phyloP scores from a whole-genome alignment of 1,140 invertebrate genomes.

The Magallana angulata region DNA sequence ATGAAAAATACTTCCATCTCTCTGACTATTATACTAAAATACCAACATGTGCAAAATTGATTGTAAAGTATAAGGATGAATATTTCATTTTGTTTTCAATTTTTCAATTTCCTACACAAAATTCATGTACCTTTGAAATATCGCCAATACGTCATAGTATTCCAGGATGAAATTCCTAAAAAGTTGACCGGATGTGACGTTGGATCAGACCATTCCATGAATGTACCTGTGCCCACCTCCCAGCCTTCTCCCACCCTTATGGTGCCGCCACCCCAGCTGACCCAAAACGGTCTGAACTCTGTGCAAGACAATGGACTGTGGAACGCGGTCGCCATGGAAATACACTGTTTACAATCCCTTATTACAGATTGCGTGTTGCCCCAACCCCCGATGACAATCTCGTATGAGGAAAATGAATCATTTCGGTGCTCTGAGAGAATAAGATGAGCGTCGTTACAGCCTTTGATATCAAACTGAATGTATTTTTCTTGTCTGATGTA shows the following conservation, averaged over 20 bases:
- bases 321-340: too few species aligned
- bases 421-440: constrained; percentile 53
- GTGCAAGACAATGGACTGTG: neutral
- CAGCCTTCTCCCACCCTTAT: neutral
- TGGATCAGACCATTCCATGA: constrained; percentile 33
- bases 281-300: neutral
- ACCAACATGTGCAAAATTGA: too few species aligned
- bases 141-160: too few species aligned
- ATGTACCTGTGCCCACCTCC: neutral
- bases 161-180: constrained; percentile 19
- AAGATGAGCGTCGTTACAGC: constrained; percentile 68
- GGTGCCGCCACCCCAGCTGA: neutral
- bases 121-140: too few species aligned
- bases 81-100: too few species aligned
- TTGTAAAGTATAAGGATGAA: too few species aligned
- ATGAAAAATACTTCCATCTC: too few species aligned
- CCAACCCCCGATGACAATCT: constrained; percentile 44
- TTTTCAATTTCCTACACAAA: too few species aligned
- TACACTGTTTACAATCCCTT: neutral
- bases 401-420: neutral
- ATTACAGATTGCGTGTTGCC: constrained; percentile 26
- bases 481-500: constrained; percentile 49
- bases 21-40: too few species aligned
- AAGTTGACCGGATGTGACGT: constrained; percentile 19
- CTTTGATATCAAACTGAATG: constrained; percentile 59